Conservation (phyloP, 2,113 vertebrate genomes). For the Strigops habroptila region DNA sequence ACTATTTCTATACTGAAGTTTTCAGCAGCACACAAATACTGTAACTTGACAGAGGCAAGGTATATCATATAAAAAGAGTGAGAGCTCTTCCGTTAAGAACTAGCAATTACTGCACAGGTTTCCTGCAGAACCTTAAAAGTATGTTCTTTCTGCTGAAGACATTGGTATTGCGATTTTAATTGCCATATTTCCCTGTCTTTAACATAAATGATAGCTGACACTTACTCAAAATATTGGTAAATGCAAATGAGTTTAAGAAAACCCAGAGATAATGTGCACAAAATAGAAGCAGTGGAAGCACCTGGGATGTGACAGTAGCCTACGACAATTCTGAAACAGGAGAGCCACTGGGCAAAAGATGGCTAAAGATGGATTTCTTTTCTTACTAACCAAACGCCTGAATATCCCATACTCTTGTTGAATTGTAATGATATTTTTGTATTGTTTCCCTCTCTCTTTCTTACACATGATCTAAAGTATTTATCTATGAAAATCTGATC, state of each 20-base stretch:
- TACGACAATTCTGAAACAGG: not conserved
- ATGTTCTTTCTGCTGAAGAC: not conserved
- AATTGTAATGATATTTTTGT: not conserved
- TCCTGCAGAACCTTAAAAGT: not conserved
- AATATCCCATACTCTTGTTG: not conserved
- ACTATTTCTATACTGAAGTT: not conserved
- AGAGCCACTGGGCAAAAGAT: not conserved
- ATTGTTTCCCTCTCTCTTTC: fast-evolving
- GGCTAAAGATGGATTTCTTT: not conserved
- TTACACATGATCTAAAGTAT: not conserved
- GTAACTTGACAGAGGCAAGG: not conserved
- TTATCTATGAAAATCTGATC: not conserved
- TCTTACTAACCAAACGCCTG: not conserved
- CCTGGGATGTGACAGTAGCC: not conserved
- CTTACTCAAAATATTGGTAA: not conserved
- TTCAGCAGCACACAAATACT: not conserved
- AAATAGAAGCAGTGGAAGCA: not conserved
- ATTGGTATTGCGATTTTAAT: not conserved
- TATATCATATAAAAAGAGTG: not conserved
- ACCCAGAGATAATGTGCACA: not conserved
- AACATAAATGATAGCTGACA: not conserved
- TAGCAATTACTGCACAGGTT: not conserved
- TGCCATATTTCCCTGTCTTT: not conserved
- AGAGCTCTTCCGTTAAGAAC: not conserved
- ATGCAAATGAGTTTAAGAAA: not conserved